Conservation (phyloP, 2,113 vertebrate genomes). For the Forbesichthys agassizii region DNA sequence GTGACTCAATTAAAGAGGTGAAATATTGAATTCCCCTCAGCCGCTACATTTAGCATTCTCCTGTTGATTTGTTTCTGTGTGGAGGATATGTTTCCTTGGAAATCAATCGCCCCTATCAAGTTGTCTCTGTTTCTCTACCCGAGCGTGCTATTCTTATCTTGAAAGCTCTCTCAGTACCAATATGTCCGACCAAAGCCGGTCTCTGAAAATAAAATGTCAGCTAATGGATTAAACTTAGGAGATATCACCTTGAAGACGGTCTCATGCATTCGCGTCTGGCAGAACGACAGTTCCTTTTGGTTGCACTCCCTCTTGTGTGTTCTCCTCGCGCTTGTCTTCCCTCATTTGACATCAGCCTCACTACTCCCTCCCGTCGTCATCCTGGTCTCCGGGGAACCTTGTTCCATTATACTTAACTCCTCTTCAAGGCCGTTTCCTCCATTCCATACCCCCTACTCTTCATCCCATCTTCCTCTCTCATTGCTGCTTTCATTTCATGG, state of each 20-base stretch:
- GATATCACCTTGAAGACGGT: background rate
- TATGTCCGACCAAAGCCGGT: too few species aligned
- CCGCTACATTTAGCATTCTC: too few species aligned
- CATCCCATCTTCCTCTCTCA: constrained; percentile 39
- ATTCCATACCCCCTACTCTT: constrained; percentile 12
- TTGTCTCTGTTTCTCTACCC: constrained; percentile 32
- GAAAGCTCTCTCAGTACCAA: too few species aligned
- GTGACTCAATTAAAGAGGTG: too few species aligned
- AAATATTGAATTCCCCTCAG: too few species aligned
- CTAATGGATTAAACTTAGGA: too few species aligned
- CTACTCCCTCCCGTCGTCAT: constrained; percentile 25
- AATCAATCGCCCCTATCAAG: too few species aligned
- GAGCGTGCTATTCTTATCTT: constrained; percentile 48
- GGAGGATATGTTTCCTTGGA: too few species aligned
- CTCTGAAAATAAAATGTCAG: too few species aligned
- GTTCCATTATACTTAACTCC: constrained; percentile 58
- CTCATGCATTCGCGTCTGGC: constrained; percentile 6
- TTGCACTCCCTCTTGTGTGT: constrained; percentile 5
- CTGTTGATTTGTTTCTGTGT: too few species aligned
- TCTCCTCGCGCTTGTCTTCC: background rate
- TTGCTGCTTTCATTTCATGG: constrained; percentile 66
- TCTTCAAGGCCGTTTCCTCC: constrained; percentile 60
- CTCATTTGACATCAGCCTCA: constrained; percentile 8
- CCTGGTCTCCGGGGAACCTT: constrained; percentile 47
- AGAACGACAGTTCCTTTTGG: constrained; percentile 37